Conservation (phyloP, 2,888 invertebrate genomes). For the Bombyx huttoni region DNA sequence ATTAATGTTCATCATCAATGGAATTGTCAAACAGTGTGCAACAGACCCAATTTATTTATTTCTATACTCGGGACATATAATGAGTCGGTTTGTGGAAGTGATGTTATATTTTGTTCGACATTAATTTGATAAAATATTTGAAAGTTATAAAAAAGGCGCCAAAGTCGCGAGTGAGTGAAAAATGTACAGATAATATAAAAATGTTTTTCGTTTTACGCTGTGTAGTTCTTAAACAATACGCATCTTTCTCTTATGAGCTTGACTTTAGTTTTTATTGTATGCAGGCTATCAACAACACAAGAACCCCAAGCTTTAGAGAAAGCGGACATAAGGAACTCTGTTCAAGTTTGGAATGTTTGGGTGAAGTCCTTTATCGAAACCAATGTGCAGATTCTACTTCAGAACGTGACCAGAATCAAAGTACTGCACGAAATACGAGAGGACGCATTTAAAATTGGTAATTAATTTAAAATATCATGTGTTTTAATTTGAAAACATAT, state of each 20-base stretch:
- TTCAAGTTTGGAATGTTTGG: constrained; percentile 77
- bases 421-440: constrained; percentile 81
- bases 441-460: constrained; percentile 76
- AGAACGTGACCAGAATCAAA: constrained; percentile 78
- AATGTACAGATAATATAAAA: no score
- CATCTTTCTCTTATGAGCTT: neutral
- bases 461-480: constrained; percentile 2
- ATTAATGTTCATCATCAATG: no score
- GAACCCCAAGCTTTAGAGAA: constrained; percentile 38
- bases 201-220: no score
- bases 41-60: no score
- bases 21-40: no score
- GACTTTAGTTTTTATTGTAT: constrained; percentile 4
- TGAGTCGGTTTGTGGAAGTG: no score
- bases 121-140: no score
- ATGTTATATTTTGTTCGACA: no score
- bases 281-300: constrained; percentile 46
- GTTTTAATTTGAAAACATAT: neutral
- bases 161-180: no score
- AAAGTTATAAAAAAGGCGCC: no score
- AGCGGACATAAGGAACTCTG: constrained; percentile 42
- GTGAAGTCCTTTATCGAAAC: constrained; percentile 72
- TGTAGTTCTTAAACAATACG: neutral
- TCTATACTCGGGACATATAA: no score
- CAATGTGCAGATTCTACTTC: constrained; percentile 72